These are phyloP conservation scores for Gerris lacustris DNA, from an alignment of 2,888 invertebrate genomes.

Conservation along the genomic window DNA sequence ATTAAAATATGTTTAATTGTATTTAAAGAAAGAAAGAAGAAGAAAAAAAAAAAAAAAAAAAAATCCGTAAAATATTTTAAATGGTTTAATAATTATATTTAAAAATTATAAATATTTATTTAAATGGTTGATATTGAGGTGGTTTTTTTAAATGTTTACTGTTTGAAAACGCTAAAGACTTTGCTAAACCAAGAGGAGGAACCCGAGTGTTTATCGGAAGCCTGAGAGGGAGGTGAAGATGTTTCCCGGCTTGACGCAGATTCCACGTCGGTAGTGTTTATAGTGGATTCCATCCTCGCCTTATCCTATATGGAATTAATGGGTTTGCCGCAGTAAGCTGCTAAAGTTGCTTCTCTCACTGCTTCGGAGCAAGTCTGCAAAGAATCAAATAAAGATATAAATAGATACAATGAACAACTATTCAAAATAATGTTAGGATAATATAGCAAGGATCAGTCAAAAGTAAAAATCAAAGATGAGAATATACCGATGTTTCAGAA, in stretches of 20 bases:
- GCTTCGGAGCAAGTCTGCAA: constrained; percentile 93
- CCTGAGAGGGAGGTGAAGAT: not conserved
- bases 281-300: constrained; percentile 10
- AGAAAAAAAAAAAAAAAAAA: too few relatives aligned
- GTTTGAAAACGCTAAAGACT: not conserved
- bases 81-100: too few relatives aligned
- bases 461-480: too few relatives aligned
- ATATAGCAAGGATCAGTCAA: too few relatives aligned
- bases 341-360: constrained; percentile 88
- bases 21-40: too few relatives aligned
- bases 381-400: constrained; percentile 24
- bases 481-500: too few relatives aligned
- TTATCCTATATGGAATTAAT: constrained; percentile 57
- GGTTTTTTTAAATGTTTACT: not conserved
- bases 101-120: too few relatives aligned
- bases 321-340: constrained; percentile 90
- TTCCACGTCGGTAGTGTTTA: not conserved
- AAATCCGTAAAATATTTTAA: too few relatives aligned
- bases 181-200: not conserved
- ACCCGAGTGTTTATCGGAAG: not conserved
- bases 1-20: too few relatives aligned
- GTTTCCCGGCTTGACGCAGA: too few relatives aligned
- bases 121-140: too few relatives aligned
- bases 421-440: not conserved
- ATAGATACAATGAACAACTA: not conserved